phyloP scores from a whole-genome alignment of 2,797 vertebrate species.

The Malacoraja senta region DNA sequence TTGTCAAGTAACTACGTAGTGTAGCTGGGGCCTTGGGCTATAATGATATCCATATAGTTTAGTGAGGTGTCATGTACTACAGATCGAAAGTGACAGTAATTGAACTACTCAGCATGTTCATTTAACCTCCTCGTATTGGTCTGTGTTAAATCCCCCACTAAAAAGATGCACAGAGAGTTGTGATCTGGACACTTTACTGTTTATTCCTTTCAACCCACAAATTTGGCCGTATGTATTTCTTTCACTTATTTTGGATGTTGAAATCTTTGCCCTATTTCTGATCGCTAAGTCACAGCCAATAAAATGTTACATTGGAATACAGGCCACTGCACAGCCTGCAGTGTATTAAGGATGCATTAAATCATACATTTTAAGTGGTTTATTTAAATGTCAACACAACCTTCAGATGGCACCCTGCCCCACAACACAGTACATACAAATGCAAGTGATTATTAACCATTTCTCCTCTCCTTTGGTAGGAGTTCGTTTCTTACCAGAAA shows the following conservation, averaged over 20 bases:
- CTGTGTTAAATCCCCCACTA: not conserved
- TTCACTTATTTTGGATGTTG: not conserved
- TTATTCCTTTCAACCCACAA: not conserved
- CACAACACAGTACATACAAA: not conserved
- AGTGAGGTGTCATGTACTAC: not conserved
- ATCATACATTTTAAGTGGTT: not conserved
- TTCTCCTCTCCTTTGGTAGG: not conserved
- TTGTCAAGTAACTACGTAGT: not conserved
- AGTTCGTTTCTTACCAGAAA: too few species aligned
- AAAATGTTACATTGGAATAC: not conserved
- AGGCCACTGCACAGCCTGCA: not conserved
- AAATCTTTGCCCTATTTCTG: not conserved
- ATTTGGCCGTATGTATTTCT: not conserved
- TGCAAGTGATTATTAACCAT: not conserved
- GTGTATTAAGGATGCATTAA: not conserved
- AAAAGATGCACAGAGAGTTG: not conserved
- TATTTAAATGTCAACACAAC: constrained; percentile 26
- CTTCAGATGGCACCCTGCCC: not conserved
- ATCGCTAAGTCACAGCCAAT: constrained; percentile 10
- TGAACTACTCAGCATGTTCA: not conserved
- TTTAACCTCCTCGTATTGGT: not conserved
- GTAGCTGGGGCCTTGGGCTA: too few species aligned
- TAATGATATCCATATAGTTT: not conserved
- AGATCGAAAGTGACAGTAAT: not conserved
- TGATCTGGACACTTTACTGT: not conserved